These are phyloP conservation scores for Bungarus multicinctus DNA, from an alignment of 2,113 vertebrate genomes.

Conservation along the genomic window DNA sequence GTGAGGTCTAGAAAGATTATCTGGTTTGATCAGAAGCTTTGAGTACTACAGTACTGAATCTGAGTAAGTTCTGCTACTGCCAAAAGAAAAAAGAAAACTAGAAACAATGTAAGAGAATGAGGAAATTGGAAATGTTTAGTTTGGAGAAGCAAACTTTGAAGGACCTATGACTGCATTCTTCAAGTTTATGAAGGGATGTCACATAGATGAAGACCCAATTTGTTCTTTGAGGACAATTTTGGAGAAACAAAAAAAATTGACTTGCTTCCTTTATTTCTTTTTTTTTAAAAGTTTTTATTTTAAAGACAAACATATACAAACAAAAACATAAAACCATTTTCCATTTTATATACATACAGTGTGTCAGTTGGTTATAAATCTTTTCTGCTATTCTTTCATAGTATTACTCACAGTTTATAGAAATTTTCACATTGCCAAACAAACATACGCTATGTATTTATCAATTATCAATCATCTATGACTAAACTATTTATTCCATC, in stretches of 20 bases:
- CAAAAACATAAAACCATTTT: too few relatives aligned
- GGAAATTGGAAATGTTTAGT: not conserved
- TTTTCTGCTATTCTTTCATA: too few relatives aligned
- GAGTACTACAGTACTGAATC: not conserved
- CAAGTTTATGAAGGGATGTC: not conserved
- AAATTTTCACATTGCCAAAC: too few relatives aligned
- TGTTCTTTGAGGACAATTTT: not conserved
- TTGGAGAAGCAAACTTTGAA: not conserved
- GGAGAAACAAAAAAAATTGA: not conserved
- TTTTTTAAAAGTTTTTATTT: too few relatives aligned
- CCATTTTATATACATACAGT: too few relatives aligned
- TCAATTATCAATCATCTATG: too few relatives aligned
- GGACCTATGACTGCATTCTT: not conserved
- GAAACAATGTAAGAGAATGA: not conserved
- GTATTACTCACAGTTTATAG: too few relatives aligned
- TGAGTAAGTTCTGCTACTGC: not conserved
- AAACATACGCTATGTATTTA: too few relatives aligned
- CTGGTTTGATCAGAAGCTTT: not conserved
- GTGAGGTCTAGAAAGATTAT: not conserved
- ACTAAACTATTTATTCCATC: too few relatives aligned
- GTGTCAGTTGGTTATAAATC: too few relatives aligned
- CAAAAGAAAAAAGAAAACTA: not conserved
- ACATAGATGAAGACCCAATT: not conserved
- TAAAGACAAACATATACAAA: too few relatives aligned
- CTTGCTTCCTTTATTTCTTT: not conserved